A percentile compares a stretch with the other conserved stretches of the same genome.
phyloP scores from a whole-genome alignment of 1,140 invertebrate species.

The Drosophila willistoni region DNA sequence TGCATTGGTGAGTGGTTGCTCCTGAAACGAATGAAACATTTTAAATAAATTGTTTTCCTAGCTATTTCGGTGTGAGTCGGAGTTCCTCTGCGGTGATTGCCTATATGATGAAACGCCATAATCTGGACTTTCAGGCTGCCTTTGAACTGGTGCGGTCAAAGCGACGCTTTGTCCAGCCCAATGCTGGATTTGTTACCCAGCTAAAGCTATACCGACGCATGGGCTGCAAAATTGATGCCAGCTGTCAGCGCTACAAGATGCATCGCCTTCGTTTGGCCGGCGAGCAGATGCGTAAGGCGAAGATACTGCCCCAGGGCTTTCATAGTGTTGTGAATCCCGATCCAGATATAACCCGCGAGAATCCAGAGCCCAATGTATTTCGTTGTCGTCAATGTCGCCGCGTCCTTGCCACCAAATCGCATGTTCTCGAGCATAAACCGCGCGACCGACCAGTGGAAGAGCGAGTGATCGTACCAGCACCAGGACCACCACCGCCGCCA shows the following conservation, averaged over 20 bases:
- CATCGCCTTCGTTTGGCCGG: conserved; percentile 90
- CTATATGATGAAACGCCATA: conserved; percentile 92
- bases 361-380: conserved; percentile 92
- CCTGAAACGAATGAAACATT: neutral
- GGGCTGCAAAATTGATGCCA: conserved; percentile 88
- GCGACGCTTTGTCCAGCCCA: conserved; percentile 88
- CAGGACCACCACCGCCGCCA: conserved; percentile 17
- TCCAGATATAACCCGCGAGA: conserved; percentile 89
- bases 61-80: conserved; percentile 93
- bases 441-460: conserved; percentile 60
- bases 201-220: conserved; percentile 90
- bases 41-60: conserved; percentile 53
- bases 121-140: conserved; percentile 88
- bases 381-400: conserved; percentile 91
- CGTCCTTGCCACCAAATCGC: conserved; percentile 90
- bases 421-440: conserved; percentile 88
- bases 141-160: conserved; percentile 87
- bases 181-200: conserved; percentile 90
- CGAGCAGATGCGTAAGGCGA: conserved; percentile 91
- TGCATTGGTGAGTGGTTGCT: conserved; percentile 88
- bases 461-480: neutral
- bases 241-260: conserved; percentile 89
- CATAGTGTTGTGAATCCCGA: conserved; percentile 91
- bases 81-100: conserved; percentile 93
- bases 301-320: conserved; percentile 91